phyloP scores from a whole-genome alignment of 2,797 vertebrate genomes.

The Acanthurus tractus region DNA sequence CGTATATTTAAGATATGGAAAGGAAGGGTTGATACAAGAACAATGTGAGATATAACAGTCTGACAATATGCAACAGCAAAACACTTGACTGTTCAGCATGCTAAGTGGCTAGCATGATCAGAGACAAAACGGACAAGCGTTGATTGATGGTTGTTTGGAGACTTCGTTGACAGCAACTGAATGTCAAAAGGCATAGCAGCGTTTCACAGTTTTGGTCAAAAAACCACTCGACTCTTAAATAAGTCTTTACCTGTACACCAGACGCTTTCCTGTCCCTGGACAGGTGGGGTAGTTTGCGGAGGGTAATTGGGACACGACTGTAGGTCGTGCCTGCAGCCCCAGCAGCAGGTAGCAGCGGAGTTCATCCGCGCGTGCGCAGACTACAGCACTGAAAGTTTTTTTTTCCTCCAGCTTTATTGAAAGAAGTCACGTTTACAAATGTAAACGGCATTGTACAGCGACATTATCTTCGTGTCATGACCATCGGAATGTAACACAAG shows the following conservation, averaged over 20 bases:
- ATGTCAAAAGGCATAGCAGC: constrained; percentile 4
- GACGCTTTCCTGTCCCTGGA: constrained; percentile 33
- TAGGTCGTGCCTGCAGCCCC: constrained; percentile 69
- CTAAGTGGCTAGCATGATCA: constrained; percentile 48
- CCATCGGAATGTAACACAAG: too few species aligned
- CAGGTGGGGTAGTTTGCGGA: constrained; percentile 20
- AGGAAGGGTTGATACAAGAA: background rate
- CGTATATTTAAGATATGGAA: background rate
- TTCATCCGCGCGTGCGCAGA: constrained; percentile 57
- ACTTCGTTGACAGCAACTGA: constrained; percentile 24
- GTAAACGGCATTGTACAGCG: too few species aligned
- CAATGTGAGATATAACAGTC: background rate
- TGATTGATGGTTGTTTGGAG: constrained; percentile 26
- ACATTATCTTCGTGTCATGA: too few species aligned
- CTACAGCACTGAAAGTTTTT: background rate
- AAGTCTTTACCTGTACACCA: constrained; percentile 63
- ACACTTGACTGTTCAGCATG: constrained; percentile 45
- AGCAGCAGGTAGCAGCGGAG: constrained; percentile 59
- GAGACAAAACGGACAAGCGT: constrained; percentile 31
- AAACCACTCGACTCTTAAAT: background rate
- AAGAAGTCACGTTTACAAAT: too few species aligned
- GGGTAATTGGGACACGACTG: constrained; percentile 36
- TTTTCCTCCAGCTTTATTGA: too few species aligned
- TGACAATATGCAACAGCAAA: background rate
- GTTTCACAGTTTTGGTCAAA: background rate